Evolutionary conservation across 2,797 vertebrate genomes (phyloP).

Genomic region (Pangasius macronema): DNA sequence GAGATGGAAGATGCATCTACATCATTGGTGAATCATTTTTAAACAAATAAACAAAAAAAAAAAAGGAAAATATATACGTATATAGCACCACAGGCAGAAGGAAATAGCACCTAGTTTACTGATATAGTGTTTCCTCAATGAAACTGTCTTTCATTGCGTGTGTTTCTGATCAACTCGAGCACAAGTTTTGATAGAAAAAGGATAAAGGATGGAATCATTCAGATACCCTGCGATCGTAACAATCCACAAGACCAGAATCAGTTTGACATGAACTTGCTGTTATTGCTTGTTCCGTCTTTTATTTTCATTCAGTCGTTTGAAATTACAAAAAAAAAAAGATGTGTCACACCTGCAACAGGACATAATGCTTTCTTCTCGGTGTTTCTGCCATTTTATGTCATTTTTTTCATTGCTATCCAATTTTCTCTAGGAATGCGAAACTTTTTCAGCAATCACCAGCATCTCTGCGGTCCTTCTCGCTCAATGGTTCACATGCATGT

Average conservation of each 20-base stretch:
- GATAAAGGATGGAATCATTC: constrained; percentile 51
- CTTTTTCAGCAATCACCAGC: constrained; percentile 59
- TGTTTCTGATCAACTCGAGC: constrained; percentile 63
- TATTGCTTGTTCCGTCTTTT: constrained; percentile 39
- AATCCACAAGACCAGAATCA: constrained; percentile 54
- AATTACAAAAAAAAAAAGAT: constrained; percentile 69
- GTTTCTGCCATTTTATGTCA: constrained; percentile 21
- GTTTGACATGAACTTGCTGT: constrained; percentile 39
- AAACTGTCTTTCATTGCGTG: constrained; percentile 72
- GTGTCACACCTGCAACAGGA: constrained; percentile 69
- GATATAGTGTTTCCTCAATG: constrained; percentile 66
- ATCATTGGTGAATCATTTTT: constrained; percentile 63
- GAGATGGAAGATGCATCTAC: constrained; percentile 60
- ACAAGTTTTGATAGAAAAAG: constrained; percentile 51
- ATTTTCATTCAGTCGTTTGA: constrained; percentile 75
- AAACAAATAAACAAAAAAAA: constrained; percentile 70
- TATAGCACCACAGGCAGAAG: constrained; percentile 92
- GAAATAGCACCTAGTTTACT: constrained; percentile 87
- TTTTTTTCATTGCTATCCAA: constrained; percentile 35
- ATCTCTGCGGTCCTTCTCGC: constrained; percentile 68
- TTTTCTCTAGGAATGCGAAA: constrained; percentile 25
- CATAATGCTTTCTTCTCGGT: constrained; percentile 53
- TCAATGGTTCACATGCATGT: constrained; percentile 80
- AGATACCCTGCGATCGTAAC: constrained; percentile 32
- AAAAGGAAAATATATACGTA: constrained; percentile 50